A percentile compares a stretch with the other conserved stretches of the same genome.
These are phyloP conservation scores for Brenthis hecate DNA, from an alignment of 2,888 invertebrate genomes.

Conservation along the genomic window DNA sequence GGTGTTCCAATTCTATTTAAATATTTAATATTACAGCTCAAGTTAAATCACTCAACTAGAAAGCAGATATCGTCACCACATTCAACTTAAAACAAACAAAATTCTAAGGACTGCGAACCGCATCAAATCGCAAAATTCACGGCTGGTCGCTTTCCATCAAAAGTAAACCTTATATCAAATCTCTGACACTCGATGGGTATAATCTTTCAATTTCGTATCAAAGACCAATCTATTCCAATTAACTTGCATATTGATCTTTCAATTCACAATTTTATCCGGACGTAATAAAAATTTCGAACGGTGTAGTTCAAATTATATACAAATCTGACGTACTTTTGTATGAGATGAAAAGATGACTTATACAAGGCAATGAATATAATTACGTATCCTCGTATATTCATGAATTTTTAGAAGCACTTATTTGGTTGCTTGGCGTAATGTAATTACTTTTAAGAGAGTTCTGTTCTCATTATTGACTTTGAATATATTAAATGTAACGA, in stretches of 20 bases:
- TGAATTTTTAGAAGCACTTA: slow-evolving; percentile 1
- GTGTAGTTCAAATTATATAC: slow-evolving; percentile 24
- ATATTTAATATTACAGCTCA: slow-evolving; percentile 8
- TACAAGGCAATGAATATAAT: not conserved
- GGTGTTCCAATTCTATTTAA: not conserved
- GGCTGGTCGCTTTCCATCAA: slow-evolving; percentile 29
- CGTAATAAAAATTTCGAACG: slow-evolving; percentile 51
- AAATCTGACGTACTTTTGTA: slow-evolving; percentile 23
- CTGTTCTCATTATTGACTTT: not conserved
- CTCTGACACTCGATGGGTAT: slow-evolving; percentile 51
- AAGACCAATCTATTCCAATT: slow-evolving; percentile 71
- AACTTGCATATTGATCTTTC: slow-evolving; percentile 67
- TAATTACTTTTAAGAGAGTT: slow-evolving; percentile 4
- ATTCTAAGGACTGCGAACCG: slow-evolving; percentile 8
- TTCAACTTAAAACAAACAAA: slow-evolving; percentile 7
- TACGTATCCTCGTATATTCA: not conserved
- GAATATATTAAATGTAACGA: not conserved
- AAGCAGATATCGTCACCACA: slow-evolving; percentile 9
- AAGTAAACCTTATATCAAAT: slow-evolving; percentile 31
- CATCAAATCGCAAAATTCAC: slow-evolving; percentile 28
- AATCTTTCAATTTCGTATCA: slow-evolving; percentile 74
- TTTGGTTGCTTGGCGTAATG: slow-evolving; percentile 2
- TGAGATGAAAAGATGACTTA: slow-evolving; percentile 2
- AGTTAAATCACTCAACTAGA: slow-evolving; percentile 7
- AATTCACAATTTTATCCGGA: slow-evolving; percentile 43